Evolutionary conservation across 2,888 invertebrate species (phyloP).

Genomic region (Trisateles emortualis): DNA sequence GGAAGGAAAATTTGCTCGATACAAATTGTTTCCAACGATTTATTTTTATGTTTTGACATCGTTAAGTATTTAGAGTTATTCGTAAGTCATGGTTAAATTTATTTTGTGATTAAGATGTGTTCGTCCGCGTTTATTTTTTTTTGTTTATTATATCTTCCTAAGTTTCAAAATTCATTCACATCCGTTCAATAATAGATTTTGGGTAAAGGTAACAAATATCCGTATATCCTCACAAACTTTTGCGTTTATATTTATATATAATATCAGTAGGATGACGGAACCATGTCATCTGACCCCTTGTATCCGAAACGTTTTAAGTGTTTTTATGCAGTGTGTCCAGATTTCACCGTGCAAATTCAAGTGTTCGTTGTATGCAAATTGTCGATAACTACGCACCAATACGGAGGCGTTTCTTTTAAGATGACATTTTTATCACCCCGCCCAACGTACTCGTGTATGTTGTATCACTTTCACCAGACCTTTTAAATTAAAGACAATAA

Average conservation of each 20-base stretch:
- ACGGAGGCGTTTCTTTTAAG: slow-evolving; percentile 61
- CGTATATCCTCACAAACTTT: not conserved
- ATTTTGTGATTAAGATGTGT: not conserved
- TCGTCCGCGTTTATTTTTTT: no score
- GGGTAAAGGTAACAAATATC: no score
- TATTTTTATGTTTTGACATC: slow-evolving; percentile 3
- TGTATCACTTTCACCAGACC: slow-evolving; percentile 54
- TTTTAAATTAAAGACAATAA: slow-evolving; percentile 24
- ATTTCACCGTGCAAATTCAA: slow-evolving; percentile 66
- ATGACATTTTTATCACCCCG: slow-evolving; percentile 60
- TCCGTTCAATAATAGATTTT: no score
- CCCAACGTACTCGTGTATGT: slow-evolving; percentile 35
- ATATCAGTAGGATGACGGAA: not conserved
- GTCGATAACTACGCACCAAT: slow-evolving; percentile 45
- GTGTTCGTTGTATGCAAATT: slow-evolving; percentile 72
- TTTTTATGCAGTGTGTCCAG: slow-evolving; percentile 57
- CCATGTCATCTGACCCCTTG: slow-evolving; percentile 6
- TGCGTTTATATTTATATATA: not conserved
- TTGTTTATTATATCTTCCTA: no score
- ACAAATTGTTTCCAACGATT: slow-evolving; percentile 14
- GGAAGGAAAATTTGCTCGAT: slow-evolving; percentile 37
- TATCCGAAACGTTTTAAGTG: slow-evolving; percentile 38
- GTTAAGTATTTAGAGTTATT: not conserved
- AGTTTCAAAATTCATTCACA: no score
- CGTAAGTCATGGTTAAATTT: not conserved